A percentile compares a stretch with the other conserved stretches of the same genome.
phyloP scores from a whole-genome alignment of 1,140 invertebrate genomes.

The Camponotus vicinus region DNA sequence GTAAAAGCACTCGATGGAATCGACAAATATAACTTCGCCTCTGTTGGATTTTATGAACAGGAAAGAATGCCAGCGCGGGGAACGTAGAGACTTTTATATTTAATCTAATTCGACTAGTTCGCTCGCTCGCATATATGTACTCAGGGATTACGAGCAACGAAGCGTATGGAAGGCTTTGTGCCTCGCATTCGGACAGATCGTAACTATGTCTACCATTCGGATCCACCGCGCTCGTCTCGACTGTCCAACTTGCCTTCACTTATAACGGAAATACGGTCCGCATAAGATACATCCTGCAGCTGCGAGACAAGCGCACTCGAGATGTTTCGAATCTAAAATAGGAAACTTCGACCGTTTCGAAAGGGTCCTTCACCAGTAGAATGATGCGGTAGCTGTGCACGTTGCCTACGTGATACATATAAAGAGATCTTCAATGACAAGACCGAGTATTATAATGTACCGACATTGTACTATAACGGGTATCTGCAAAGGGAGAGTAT shows the following conservation, averaged over 20 bases:
- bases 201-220: slow-evolving; percentile 48
- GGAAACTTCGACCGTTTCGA: slow-evolving; percentile 44
- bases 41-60: slow-evolving; percentile 16
- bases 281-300: slow-evolving; percentile 51
- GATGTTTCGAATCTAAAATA: slow-evolving; percentile 60
- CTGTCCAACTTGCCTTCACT: slow-evolving; percentile 61
- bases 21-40: slow-evolving; percentile 7
- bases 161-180: slow-evolving; percentile 52
- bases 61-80: background rate
- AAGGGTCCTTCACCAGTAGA: slow-evolving; percentile 36
- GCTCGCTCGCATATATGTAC: slow-evolving; percentile 50
- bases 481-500: background rate
- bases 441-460: background rate
- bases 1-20: background rate
- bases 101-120: slow-evolving; percentile 49
- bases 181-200: slow-evolving; percentile 45
- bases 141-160: slow-evolving; percentile 47
- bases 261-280: slow-evolving; percentile 57
- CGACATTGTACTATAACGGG: background rate
- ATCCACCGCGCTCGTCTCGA: slow-evolving; percentile 40
- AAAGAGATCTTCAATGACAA: background rate
- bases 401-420: slow-evolving; percentile 12
- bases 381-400: background rate
- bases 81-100: slow-evolving; percentile 24
- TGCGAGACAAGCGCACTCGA: slow-evolving; percentile 52